Conservation (phyloP, 2,888 invertebrate species). For the Piscicola geometra region DNA sequence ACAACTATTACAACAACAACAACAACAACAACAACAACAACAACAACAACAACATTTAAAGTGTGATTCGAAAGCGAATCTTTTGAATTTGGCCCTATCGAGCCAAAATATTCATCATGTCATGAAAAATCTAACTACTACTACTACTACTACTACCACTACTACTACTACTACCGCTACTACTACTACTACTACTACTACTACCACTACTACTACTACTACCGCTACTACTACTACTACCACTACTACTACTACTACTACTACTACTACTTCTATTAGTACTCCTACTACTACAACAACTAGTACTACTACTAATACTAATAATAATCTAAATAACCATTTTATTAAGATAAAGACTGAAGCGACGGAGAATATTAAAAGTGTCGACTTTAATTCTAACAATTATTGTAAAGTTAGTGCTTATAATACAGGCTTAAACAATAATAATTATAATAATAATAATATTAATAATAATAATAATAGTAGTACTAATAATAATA, state of each 20-base stretch:
- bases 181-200: not conserved
- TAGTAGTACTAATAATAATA: not conserved
- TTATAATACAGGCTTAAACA: not conserved
- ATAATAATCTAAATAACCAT: not conserved
- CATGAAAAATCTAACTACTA: not conserved
- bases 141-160: not conserved
- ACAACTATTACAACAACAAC: slow-evolving; percentile 1
- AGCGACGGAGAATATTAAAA: not conserved
- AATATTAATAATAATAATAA: not conserved
- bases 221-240: not conserved
- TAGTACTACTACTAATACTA: not conserved
- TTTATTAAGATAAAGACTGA: not conserved
- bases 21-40: too few relatives aligned
- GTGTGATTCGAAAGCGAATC: not conserved
- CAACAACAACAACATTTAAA: not conserved
- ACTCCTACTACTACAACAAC: not conserved
- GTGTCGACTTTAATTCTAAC: not conserved
- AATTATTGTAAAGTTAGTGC: not conserved
- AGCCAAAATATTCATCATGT: not conserved
- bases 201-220: not conserved
- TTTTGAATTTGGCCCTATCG: slow-evolving; percentile 1
- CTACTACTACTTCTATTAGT: not conserved
- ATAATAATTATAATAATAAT: not conserved
- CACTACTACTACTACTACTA: not conserved
- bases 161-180: not conserved